phyloP scores from a whole-genome alignment of 2,113 vertebrate species.

The Psophia crepitans region DNA sequence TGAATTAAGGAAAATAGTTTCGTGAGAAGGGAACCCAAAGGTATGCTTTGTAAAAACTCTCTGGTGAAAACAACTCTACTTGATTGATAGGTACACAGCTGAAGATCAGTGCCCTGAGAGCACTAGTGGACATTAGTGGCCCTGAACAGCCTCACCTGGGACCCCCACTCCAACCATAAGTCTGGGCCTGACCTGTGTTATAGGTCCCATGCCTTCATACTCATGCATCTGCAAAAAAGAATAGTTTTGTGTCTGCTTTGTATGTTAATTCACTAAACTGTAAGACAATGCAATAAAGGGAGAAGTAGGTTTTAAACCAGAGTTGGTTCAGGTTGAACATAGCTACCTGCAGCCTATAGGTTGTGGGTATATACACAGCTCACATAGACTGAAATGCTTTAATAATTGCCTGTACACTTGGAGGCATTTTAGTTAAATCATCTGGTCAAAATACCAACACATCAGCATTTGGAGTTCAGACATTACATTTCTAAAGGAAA shows the following conservation, averaged over 20 bases:
- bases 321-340: background rate
- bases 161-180: background rate
- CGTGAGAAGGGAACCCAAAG: background rate
- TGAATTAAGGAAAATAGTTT: background rate
- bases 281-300: background rate
- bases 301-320: background rate
- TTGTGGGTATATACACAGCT: background rate
- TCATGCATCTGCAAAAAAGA: background rate
- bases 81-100: background rate
- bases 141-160: background rate
- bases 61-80: background rate
- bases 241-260: background rate
- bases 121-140: background rate
- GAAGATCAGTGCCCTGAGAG: background rate
- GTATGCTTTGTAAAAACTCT: background rate
- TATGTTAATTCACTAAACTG: background rate
- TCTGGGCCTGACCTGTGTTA: accelerated
- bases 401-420: background rate
- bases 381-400: background rate
- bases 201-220: background rate
- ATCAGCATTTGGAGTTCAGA: background rate
- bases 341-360: background rate
- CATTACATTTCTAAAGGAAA: background rate
- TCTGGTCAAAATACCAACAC: background rate
- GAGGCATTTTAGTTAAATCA: background rate